phyloP scores from a whole-genome alignment of 2,888 invertebrate genomes.

The Diarsia mendica region DNA sequence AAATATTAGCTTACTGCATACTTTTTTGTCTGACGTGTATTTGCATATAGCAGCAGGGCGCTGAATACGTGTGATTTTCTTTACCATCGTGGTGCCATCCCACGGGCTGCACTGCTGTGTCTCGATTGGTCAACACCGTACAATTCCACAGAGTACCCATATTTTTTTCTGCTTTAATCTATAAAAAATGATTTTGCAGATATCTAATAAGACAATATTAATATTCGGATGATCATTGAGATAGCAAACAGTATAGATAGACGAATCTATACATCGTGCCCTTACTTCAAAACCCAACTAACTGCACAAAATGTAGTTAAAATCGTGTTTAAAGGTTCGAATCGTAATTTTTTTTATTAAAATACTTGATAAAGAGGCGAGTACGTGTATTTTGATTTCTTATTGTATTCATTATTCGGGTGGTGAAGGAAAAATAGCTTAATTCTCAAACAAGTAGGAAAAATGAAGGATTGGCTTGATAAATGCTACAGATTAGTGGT shows the following conservation, averaged over 20 bases:
- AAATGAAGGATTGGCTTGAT: no score
- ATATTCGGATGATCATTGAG: not conserved
- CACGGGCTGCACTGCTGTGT: accelerated
- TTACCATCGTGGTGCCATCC: accelerated
- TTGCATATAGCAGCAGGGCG: constrained; percentile 11
- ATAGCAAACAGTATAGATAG: not conserved
- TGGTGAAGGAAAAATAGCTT: no score
- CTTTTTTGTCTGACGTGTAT: constrained; percentile 36
- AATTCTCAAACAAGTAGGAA: no score
- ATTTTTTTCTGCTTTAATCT: not conserved
- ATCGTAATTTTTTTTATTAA: no score
- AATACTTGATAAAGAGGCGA: no score
- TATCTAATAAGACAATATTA: not conserved
- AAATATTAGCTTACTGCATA: not conserved
- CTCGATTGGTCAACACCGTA: not conserved
- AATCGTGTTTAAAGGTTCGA: no score
- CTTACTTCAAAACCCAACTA: no score
- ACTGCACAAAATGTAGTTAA: no score
- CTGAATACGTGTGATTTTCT: accelerated
- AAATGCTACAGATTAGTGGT: no score
- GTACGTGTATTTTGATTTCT: no score
- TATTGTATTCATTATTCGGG: no score
- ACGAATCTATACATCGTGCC: no score
- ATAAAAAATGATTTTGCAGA: not conserved
- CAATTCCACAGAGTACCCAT: constrained; percentile 31